Base-by-base conservation (phyloP, 2,797 vertebrate genomes). In the Halcyon smyrnensis region DNA sequence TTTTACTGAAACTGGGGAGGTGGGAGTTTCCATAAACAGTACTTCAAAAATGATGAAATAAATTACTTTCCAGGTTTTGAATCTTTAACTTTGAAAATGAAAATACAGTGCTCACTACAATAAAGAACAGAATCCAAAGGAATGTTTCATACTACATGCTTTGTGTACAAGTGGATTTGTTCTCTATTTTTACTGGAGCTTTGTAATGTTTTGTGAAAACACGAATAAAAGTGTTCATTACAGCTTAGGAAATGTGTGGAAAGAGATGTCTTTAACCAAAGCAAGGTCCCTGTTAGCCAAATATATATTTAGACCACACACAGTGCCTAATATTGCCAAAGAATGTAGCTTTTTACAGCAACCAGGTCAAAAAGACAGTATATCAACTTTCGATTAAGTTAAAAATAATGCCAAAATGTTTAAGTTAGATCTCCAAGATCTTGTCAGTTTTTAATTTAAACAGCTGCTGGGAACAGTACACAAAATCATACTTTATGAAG, bases 291-390 rank as follows among this genome's bases (percentile, higher is more conserved):
- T 84, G 86, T 95, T 95, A 86, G 87, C 69, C 6, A 13, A 92
- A 57, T 92, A 96, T 96, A 95, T 97, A 93, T 94, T 97, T 94
- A 96, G 97, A 97, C 98, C 98, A 98, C 98, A 98, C 98, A 98
- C 82, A 39, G 93, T 90, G 94, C 94, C 89, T 98, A 97, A 90
- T 95, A 96, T 93, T 98, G 97, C 97, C 96, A 97, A 97, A 95
- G 97, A 98, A 98, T 94, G 96, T 8, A 89, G 95, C 80, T 96
- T 97, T 97, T 95, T 97, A 95, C 93, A 97, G 97, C 87, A 97
- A 97, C 77, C 87, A 94, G 97, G 97, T 98, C 97, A 97, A 92
- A 96, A 96, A 95, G 95, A 93, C 94, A 97, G 93, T 90, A 57
- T 95, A 97, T 97, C 97, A 97, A 96, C 97, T 97, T 97, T 95